phyloP scores from a whole-genome alignment of 2,797 vertebrate species.

The Coreius guichenoti region DNA sequence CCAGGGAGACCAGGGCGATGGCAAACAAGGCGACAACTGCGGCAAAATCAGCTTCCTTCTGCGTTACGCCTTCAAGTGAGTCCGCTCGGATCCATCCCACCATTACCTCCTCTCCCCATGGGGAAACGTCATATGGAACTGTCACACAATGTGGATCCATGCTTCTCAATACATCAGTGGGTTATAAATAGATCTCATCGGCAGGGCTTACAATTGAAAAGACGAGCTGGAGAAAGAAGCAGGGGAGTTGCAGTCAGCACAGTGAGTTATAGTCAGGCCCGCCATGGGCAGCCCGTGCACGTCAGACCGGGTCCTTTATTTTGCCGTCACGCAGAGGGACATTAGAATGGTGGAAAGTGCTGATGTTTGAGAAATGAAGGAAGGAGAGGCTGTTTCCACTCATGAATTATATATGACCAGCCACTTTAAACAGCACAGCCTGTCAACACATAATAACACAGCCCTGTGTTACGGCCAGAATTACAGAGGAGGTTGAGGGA shows the following conservation, averaged over 20 bases:
- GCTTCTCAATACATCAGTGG: slow-evolving; percentile 30
- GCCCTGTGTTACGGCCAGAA: slow-evolving; percentile 65
- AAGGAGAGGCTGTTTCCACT: slow-evolving; percentile 66
- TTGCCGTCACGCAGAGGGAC: slow-evolving; percentile 66
- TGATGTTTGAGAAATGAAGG: slow-evolving; percentile 77
- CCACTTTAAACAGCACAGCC: slow-evolving; percentile 77
- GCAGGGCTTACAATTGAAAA: slow-evolving; percentile 38
- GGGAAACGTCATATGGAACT: background rate
- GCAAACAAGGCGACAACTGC: slow-evolving; percentile 81
- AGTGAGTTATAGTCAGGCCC: slow-evolving; percentile 49
- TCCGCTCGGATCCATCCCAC: background rate
- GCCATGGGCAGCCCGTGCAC: slow-evolving; percentile 46
- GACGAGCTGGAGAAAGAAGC: slow-evolving; percentile 28
- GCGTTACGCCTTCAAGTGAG: slow-evolving; percentile 88
- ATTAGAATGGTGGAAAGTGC: slow-evolving; percentile 75
- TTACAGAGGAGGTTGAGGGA: slow-evolving; percentile 59
- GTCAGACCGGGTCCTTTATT: slow-evolving; percentile 64
- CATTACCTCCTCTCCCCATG: slow-evolving; percentile 14
- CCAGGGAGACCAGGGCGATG: slow-evolving; percentile 79
- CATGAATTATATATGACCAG: slow-evolving; percentile 81
- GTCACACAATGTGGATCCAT: slow-evolving; percentile 43
- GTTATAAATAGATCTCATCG: slow-evolving; percentile 48
- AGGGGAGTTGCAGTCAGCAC: slow-evolving; percentile 37
- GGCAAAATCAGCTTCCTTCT: slow-evolving; percentile 92
- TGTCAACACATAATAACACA: slow-evolving; percentile 76